Percentiles rank a stretch among this genome's conserved stretches.
phyloP scores from a whole-genome alignment of 2,888 invertebrate species.

The Acanthosepion lycidas region DNA sequence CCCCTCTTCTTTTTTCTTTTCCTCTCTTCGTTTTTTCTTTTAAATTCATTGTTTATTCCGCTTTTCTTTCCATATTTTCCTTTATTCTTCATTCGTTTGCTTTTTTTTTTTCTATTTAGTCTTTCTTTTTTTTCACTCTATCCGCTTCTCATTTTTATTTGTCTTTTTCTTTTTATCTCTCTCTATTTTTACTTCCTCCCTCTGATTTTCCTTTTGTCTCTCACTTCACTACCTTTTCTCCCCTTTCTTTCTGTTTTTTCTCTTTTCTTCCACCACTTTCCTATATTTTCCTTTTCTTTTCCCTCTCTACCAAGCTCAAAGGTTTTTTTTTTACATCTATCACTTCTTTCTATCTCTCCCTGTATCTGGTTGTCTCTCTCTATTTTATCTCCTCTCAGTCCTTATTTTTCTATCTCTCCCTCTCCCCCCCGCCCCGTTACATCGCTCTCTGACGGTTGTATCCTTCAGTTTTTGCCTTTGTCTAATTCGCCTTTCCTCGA shows the following conservation, averaged over 20 bases:
- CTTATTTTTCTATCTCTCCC: too few species aligned
- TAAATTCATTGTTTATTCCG: background rate
- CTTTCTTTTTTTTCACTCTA: background rate
- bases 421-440: too few species aligned
- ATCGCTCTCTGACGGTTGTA: too few species aligned
- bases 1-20: accelerated
- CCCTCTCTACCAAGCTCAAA: background rate
- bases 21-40: background rate
- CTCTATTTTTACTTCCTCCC: background rate
- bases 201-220: background rate
- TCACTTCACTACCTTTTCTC: background rate
- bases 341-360: too few species aligned
- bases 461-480: too few species aligned
- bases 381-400: too few species aligned
- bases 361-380: too few species aligned
- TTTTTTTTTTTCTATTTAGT: background rate
- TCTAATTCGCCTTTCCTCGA: too few species aligned
- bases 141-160: too few species aligned
- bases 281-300: too few species aligned
- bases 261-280: background rate
- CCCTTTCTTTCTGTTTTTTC: background rate
- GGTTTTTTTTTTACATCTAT: too few species aligned
- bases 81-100: too few species aligned
- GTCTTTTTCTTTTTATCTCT: background rate
- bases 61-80: background rate